A percentile compares a stretch with the other conserved stretches of the same genome.
phyloP scores from a whole-genome alignment of 2,113 vertebrate genomes.

The Lagopus leucura region DNA sequence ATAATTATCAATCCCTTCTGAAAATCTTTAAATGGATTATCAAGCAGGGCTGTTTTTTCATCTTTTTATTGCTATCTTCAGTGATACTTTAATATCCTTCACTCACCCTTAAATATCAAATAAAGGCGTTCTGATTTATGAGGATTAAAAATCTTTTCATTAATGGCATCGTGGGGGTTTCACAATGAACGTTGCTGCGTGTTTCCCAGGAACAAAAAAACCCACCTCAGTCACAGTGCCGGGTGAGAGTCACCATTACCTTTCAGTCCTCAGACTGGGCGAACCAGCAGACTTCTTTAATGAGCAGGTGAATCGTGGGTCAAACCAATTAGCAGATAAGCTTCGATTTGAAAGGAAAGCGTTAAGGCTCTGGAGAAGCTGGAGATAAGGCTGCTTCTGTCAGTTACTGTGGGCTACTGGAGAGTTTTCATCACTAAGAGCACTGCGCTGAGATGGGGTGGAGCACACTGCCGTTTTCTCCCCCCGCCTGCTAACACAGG shows the following conservation, averaged over 20 bases:
- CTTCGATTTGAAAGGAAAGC: neutral
- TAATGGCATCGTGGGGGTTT: neutral
- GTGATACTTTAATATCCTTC: conserved; percentile 16
- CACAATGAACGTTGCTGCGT: neutral
- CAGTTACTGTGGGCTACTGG: neutral
- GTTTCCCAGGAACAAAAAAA: neutral
- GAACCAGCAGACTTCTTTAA: conserved; percentile 14
- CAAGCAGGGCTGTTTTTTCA: neutral
- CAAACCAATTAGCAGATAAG: conserved; percentile 58
- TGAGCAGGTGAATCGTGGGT: conserved; percentile 8
- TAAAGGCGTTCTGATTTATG: neutral
- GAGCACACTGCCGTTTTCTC: neutral
- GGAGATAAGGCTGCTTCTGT: neutral
- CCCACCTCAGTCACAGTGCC: neutral
- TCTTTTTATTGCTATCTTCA: neutral
- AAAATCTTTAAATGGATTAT: conserved; percentile 12
- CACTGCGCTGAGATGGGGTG: neutral
- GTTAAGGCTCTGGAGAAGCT: neutral
- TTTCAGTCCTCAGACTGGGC: neutral
- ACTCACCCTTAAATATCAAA: conserved; percentile 14
- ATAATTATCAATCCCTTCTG: conserved; percentile 46
- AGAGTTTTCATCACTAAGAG: neutral
- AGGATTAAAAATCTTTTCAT: neutral
- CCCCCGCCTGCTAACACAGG: neutral
- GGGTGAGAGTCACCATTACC: neutral